phyloP scores from a whole-genome alignment of 2,113 vertebrate genomes.

The Trinectes maculatus region DNA sequence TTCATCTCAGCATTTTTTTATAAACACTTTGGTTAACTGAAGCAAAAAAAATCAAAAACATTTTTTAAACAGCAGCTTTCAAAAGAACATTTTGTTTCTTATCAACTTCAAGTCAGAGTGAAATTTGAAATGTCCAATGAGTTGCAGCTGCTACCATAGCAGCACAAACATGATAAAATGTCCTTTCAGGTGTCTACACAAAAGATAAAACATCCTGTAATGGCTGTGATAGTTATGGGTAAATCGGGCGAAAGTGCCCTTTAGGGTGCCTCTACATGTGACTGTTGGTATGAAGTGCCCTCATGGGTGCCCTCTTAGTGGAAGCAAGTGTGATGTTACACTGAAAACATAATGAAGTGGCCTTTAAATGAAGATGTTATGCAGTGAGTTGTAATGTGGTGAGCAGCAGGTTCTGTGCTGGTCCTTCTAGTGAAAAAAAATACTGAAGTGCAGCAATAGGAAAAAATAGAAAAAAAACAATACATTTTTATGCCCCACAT shows the following conservation, averaged over 20 bases:
- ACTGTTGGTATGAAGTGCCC: constrained; percentile 3
- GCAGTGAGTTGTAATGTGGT: background rate
- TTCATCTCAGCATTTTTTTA: background rate
- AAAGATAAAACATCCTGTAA: background rate
- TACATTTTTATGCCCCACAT: background rate
- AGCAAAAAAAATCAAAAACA: background rate
- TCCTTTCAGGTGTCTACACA: too few relatives aligned
- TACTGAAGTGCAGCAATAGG: background rate
- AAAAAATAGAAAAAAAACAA: background rate
- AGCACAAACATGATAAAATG: background rate
- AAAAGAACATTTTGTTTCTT: background rate
- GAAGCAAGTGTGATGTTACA: background rate
- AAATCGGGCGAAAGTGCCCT: background rate
- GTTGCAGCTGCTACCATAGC: background rate
- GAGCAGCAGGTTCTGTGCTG: background rate
- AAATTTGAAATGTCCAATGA: background rate
- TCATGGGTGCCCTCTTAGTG: background rate
- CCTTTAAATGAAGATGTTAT: background rate
- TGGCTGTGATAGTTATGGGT: background rate
- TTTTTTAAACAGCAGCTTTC: too few relatives aligned
- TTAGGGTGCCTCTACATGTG: background rate
- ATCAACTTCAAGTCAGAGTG: background rate
- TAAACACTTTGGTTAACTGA: background rate
- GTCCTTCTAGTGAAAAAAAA: background rate
- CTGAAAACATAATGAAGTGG: background rate